A percentile compares a stretch with the other conserved stretches of the same genome.
These are phyloP conservation scores for Theristicus caerulescens DNA, from an alignment of 2,113 vertebrate species.

Conservation along the genomic window DNA sequence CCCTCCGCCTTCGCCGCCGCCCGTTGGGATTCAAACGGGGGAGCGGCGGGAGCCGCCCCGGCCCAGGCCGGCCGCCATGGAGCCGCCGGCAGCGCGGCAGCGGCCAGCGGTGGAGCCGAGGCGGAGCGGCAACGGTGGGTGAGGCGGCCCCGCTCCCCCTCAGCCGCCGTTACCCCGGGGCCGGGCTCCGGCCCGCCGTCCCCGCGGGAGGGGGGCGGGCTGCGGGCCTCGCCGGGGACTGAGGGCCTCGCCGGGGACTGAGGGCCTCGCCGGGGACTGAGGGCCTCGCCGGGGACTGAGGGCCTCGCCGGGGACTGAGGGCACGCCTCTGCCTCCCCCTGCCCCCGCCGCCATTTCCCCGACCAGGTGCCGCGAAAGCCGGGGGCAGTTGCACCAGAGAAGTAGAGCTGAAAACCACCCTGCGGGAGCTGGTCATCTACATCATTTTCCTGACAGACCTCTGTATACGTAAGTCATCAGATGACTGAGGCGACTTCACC, in stretches of 20 bases:
- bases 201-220: not conserved
- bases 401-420: constrained; percentile 21
- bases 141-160: not conserved
- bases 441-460: constrained; percentile 59
- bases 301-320: fast-evolving
- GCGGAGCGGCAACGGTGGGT: not conserved
- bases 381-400: not conserved
- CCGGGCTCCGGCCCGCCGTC: not conserved
- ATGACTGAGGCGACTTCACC: too few species aligned
- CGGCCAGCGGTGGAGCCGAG: not conserved
- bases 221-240: too few species aligned
- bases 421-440: constrained; percentile 59
- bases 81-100: not conserved
- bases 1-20: not conserved
- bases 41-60: not conserved
- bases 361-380: not conserved
- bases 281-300: too few species aligned
- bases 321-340: too few species aligned
- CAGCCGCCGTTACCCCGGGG: too few species aligned
- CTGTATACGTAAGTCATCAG: constrained; percentile 57
- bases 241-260: fast-evolving
- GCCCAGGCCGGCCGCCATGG: not conserved
- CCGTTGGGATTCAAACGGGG: not conserved
- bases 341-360: not conserved
- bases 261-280: fast-evolving